Conservation (phyloP, 2,888 invertebrate genomes). For the Rhingia rostrata region DNA sequence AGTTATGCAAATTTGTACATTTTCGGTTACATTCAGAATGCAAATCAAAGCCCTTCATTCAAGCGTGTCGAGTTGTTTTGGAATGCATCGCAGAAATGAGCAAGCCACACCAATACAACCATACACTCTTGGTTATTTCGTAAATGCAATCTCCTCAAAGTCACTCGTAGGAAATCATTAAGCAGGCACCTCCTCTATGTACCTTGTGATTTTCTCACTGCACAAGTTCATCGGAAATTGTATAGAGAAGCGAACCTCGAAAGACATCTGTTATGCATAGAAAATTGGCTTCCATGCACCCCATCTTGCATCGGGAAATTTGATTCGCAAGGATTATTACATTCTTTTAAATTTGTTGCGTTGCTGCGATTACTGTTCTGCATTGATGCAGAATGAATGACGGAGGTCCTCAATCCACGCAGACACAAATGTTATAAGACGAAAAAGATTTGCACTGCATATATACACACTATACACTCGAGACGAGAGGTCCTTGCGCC, state of each 20-base stretch:
- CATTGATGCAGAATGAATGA: slow-evolving; percentile 55
- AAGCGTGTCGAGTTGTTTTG: too few relatives aligned
- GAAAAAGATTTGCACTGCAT: slow-evolving; percentile 8
- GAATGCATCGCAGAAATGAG: too few relatives aligned
- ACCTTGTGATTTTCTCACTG: slow-evolving; percentile 1
- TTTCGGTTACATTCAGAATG: too few relatives aligned
- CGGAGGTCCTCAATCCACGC: slow-evolving; percentile 28
- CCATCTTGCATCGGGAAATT: slow-evolving; percentile 18
- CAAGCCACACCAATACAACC: too few relatives aligned
- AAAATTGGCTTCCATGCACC: slow-evolving; percentile 55
- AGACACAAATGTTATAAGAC: slow-evolving; percentile 29
- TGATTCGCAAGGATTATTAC: slow-evolving; percentile 52
- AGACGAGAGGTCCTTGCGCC: slow-evolving; percentile 4
- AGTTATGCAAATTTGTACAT: too few relatives aligned
- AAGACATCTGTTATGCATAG: slow-evolving; percentile 54
- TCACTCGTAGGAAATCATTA: not conserved
- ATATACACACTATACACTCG: not conserved
- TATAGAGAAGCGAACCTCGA: slow-evolving; percentile 35
- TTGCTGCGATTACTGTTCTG: slow-evolving; percentile 56
- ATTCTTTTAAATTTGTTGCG: slow-evolving; percentile 21
- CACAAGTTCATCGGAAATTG: slow-evolving; percentile 12
- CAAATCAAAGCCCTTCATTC: too few relatives aligned
- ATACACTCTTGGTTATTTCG: too few relatives aligned
- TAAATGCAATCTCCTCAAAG: too few relatives aligned
- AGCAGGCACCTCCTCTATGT: not conserved